Evolutionary conservation across 2,797 vertebrate species (phyloP), one percentile per base, ranked within the genome.

Genomic region (Dendrocincla fuliginosa): DNA sequence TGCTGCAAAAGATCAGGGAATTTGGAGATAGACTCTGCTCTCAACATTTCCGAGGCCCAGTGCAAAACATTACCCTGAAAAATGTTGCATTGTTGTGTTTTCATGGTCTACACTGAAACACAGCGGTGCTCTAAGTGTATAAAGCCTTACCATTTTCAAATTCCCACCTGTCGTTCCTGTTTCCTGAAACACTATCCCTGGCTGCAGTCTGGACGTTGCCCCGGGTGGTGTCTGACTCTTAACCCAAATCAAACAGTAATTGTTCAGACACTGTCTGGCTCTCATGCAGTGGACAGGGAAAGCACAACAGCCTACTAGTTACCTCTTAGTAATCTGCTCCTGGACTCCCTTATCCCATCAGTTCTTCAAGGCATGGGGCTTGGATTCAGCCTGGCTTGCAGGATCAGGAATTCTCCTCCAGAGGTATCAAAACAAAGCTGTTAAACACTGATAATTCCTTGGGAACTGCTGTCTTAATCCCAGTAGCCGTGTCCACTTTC

Each of bases 191-290:
- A 47, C n/a, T 37, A 94, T 83, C 76, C 82, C 69, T 92, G 7
- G 0, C 84, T 91, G 79, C 49, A 56, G 87, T 73, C 89, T 91
- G 93, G 69, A 55, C 53, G 1, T 80, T 92, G 95, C 92, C 94
- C 95, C 91, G 52, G 95, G 87, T 93, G 95, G 95, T 96, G 95
- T 96, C 95, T 96, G 93, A 86, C 95, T 96, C 79, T 91, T 93
- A 92, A 92, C 90, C 90, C 89, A 94, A 91, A 94, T 94, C 82
- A 95, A 96, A 93, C 25, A 89, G 89, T 53, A 65, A 81, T 94
- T 77, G 71, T 77, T 85, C 87, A 89, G 71, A 90, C 53, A 15
- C 84, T 63, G 92, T 95, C 95, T 95, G 91, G 79, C 87, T 94
- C 90, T 78, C 84, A 78, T 41, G 28, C 55, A 49, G 89, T 18